Conservation (phyloP, 2,113 vertebrate species). For the Sphyrna mokarran region DNA sequence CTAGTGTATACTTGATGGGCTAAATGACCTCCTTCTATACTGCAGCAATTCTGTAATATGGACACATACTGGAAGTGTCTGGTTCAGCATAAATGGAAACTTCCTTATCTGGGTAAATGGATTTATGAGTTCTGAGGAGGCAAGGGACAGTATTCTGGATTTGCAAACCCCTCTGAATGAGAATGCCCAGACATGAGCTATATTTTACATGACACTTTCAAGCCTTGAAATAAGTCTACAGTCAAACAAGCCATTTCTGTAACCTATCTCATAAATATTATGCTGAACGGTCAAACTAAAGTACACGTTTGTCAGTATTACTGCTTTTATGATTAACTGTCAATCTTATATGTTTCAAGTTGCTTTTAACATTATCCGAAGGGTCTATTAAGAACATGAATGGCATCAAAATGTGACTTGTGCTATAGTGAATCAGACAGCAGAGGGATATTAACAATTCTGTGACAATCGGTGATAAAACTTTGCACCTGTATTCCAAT, state of each 20-base stretch:
- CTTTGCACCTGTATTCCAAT: neutral
- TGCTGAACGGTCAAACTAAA: neutral
- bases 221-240: neutral
- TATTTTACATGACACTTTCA: neutral
- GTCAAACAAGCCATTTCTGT: neutral
- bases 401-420: neutral
- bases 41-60: too few relatives aligned
- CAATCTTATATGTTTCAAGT: neutral
- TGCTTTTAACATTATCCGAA: slow-evolving; percentile 1
- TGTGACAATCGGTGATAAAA: neutral
- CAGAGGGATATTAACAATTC: neutral
- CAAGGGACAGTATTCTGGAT: too few relatives aligned
- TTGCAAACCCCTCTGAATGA: neutral
- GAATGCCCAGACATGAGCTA: neutral
- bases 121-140: neutral
- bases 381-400: neutral
- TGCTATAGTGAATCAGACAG: neutral
- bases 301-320: neutral
- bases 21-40: too few relatives aligned
- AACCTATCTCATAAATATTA: neutral
- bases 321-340: slow-evolving; percentile 11
- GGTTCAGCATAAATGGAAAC: neutral
- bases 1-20: too few relatives aligned
- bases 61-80: neutral
- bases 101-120: neutral